Evolutionary conservation across 2,113 vertebrate species (phyloP).

Genomic region (Sisor rabdophorus): DNA sequence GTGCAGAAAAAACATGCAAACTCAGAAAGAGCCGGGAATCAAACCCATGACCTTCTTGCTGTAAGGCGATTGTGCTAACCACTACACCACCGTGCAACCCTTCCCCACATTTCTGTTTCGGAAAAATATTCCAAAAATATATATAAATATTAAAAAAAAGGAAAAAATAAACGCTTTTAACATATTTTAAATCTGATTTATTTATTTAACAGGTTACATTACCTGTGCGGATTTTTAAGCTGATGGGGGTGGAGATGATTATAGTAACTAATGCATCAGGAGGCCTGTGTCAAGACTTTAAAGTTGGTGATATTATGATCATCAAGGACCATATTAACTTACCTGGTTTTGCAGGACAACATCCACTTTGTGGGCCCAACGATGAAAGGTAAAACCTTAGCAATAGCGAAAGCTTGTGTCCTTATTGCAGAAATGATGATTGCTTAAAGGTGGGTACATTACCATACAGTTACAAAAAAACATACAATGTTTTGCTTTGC

Average conservation of each 20-base stretch:
- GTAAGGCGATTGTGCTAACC: no score
- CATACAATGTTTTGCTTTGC: background rate
- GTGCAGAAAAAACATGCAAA: no score
- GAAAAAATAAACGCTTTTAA: background rate
- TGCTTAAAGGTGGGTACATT: slow-evolving; percentile 3
- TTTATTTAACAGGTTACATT: slow-evolving; percentile 58
- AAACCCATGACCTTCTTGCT: no score
- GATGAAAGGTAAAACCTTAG: slow-evolving; percentile 59
- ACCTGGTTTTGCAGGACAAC: slow-evolving; percentile 65
- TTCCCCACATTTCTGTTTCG: background rate
- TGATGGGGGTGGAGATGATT: slow-evolving; percentile 65
- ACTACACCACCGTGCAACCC: no score
- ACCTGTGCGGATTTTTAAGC: slow-evolving; percentile 66
- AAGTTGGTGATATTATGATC: slow-evolving; percentile 69
- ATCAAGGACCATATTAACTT: slow-evolving; percentile 71
- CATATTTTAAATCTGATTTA: background rate
- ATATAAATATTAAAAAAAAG: background rate
- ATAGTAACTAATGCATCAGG: slow-evolving; percentile 68
- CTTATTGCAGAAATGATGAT: slow-evolving; percentile 5
- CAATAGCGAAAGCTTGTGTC: background rate
- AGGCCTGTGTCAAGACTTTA: slow-evolving; percentile 67
- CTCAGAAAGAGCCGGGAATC: no score
- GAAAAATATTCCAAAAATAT: background rate
- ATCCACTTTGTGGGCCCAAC: slow-evolving; percentile 66
- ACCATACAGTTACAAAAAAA: background rate